phyloP scores from a whole-genome alignment of 1,140 invertebrate genomes.

The Scylla paramamosain region DNA sequence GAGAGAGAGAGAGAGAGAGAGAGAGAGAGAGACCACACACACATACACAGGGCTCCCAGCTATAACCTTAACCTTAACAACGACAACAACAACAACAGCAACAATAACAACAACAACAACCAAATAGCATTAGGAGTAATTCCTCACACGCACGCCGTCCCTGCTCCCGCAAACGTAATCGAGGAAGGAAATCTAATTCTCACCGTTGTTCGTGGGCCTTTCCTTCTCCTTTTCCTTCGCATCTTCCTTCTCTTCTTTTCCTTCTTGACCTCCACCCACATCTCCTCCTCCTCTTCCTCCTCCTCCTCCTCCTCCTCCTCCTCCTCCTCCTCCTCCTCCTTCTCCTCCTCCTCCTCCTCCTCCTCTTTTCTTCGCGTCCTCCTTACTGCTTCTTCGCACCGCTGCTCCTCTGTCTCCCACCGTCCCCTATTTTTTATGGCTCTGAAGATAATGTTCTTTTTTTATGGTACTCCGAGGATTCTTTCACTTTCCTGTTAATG shows the following conservation, averaged over 20 bases:
- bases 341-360: background rate
- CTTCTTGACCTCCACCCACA: background rate
- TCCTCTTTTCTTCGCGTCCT: background rate
- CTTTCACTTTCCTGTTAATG: conserved; percentile 14
- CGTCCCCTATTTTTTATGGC: conserved; percentile 11
- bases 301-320: background rate
- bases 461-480: background rate
- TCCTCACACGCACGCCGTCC: conserved; percentile 51
- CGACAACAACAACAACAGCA: background rate
- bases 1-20: no score
- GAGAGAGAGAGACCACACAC: background rate
- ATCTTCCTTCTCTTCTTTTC: background rate
- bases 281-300: background rate
- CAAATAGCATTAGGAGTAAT: conserved; percentile 51
- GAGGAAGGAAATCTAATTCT: conserved; percentile 38
- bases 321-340: background rate
- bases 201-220: background rate
- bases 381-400: background rate
- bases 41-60: background rate
- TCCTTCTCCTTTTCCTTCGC: background rate
- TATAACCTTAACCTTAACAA: background rate
- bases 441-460: background rate
- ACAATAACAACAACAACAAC: background rate
- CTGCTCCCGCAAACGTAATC: conserved; percentile 57
- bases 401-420: background rate